Base-by-base conservation (phyloP, 2,888 invertebrate genomes). In the Eupeodes latifasciatus region DNA sequence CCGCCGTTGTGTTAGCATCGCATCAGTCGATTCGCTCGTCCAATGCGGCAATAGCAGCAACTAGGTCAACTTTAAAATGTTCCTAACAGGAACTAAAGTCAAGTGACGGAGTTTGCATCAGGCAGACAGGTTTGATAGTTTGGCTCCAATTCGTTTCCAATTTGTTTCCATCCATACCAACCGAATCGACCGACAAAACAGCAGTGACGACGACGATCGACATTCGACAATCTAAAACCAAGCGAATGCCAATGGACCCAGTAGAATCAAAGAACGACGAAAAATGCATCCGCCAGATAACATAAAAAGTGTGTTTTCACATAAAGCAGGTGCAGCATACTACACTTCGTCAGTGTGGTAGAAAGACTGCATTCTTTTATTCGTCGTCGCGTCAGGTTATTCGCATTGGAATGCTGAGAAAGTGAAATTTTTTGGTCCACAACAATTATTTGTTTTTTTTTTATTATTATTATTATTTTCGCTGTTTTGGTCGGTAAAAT, bases 341-440 rank as follows among this genome's bases (percentile, higher is more conserved):
- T 83, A 82, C 75, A 77, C 85, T 59, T 47, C 14, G 44, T 67
- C 67, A 47, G 53, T 61, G 59, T 77, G 66, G 72, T 51, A 62
- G 61, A 51, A 16, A 72, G 40, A 67, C 67, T 59, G 75, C 78
- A 57, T 40, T 19, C 40, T 27, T 78, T 75, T 57, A 36, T 59
- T 51, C 75, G 64, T 74, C 40, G 40, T 40, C 66, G 59, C 79
- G 79, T 81, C 72, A 49, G 80, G 55, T 78, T 74, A 72, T 77
- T 84, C 74, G 62, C 87, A 62, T 77, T 85, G 87, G 87, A 85
- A 85, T 88, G 84, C 77, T 81, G 84, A 81, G 85, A 88, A 88
- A 88, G 87, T 88, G 87, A 88, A 88, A 88, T 19, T 78, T 84
- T 76, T 88, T 81, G 85, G 85, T 88, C 87, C 84, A 88, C 72